phyloP scores from a whole-genome alignment of 2,888 invertebrate species.

The Brenthis daphne region DNA sequence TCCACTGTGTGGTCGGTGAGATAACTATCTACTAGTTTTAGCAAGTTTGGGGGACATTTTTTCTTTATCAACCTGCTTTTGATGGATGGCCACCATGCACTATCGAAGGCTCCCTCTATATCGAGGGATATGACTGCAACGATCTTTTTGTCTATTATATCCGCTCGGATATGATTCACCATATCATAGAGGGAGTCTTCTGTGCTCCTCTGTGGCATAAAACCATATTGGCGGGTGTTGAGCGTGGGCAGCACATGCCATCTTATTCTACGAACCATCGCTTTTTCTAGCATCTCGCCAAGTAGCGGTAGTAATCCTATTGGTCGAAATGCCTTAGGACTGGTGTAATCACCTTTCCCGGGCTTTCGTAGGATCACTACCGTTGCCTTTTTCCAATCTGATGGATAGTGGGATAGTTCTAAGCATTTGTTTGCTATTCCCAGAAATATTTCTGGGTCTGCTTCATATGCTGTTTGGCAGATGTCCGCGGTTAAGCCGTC shows the following conservation, averaged over 20 bases:
- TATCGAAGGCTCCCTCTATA: not conserved
- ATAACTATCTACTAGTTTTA: too few species aligned
- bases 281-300: not conserved
- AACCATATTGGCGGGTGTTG: too few species aligned
- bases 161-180: not conserved
- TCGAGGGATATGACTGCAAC: not conserved
- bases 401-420: not conserved
- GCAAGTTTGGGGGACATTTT: not conserved
- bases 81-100: not conserved
- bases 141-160: not conserved
- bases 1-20: too few species aligned
- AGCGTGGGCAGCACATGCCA: too few species aligned
- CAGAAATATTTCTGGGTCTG: too few species aligned
- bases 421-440: not conserved
- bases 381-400: too few species aligned
- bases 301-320: not conserved
- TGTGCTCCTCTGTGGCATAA: too few species aligned
- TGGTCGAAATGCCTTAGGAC: too few species aligned
- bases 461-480: too few species aligned
- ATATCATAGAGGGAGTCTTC: not conserved
- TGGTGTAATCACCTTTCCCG: too few species aligned
- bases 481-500: too few species aligned
- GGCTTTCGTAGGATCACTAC: too few species aligned
- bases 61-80: not conserved
- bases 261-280: not conserved